Evolutionary conservation across 2,888 invertebrate genomes (phyloP), one percentile per base, ranked within the genome.

Genomic region (Argyra leucocephala): DNA sequence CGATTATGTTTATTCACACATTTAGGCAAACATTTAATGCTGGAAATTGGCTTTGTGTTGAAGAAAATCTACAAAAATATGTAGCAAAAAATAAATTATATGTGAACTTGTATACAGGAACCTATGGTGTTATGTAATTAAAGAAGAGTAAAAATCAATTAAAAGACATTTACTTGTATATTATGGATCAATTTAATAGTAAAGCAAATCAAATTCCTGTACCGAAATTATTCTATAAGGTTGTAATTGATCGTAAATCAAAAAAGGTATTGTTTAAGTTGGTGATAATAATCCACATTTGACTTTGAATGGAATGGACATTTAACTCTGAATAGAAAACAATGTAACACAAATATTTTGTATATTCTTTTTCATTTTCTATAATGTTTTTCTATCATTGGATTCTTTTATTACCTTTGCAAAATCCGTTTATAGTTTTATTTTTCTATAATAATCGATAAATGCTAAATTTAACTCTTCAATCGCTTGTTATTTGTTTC

Each of bases 21-120:
- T 83, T 84, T 66, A 84, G 83, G 83, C 80, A 81, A 69, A 78
- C 77, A 1, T 83, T 85, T 70, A 86, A 86, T 71, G 82, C 77
- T 0, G 81, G 82, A 18, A 85, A 85, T 71, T 86, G 86, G 85
- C 76, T 80, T 15, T 69, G 72, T 1, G 74, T 83, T 10, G 85
- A 86, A 74, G 70, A 70, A 1, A 76, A 77, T 62, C 76, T 82
- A 0, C 74, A 84, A 58, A 71, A 73, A 2, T 82, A 80, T 69
- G 82, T 82, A 0, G 71, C 71, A 1, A 71, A 73, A 22, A 75
- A 78, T 26, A 71, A 74, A 9, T 71, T 78, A 60, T 72, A 77
- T 64, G 74, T 83, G 1, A 72, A 76, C 24, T 81, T 84, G 63
- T 85, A 82, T 67, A 86, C 86, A 0, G 87, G 87, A 5, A 81